Conservation (phyloP, 1,140 invertebrate species). For the Caerostris darwini region DNA sequence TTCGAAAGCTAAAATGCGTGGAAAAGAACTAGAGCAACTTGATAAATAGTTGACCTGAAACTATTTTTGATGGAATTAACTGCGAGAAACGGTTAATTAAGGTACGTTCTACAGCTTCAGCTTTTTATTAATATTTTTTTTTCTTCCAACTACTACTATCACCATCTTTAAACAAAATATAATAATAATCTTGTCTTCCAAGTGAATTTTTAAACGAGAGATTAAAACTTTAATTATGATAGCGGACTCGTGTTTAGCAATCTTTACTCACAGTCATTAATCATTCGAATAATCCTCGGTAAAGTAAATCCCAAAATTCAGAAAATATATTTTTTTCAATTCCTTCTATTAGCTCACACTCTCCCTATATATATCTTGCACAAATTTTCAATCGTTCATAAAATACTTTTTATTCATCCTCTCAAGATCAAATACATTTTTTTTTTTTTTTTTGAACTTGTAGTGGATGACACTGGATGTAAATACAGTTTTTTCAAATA, state of each 20-base stretch:
- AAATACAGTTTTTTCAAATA: too few species aligned
- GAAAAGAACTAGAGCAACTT: not conserved
- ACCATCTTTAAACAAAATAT: not conserved
- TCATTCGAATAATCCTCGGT: slow-evolving; percentile 13
- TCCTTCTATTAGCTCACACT: not conserved
- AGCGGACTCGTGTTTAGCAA: not conserved
- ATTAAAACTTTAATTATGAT: slow-evolving; percentile 43
- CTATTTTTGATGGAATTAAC: not conserved
- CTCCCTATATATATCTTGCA: too few species aligned
- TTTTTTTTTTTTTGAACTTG: too few species aligned
- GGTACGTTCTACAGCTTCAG: not conserved
- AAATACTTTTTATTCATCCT: too few species aligned
- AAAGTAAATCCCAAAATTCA: slow-evolving; percentile 28
- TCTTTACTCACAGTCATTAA: slow-evolving; percentile 23
- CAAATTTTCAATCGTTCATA: too few species aligned
- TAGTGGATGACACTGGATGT: too few species aligned
- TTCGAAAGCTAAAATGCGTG: not conserved
- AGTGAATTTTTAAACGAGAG: not conserved
- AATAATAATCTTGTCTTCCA: not conserved
- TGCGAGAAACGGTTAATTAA: not conserved
- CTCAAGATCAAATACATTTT: too few species aligned
- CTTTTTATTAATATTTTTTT: not conserved
- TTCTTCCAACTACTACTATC: not conserved
- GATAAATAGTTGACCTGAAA: not conserved
- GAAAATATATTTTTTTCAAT: not conserved